These are phyloP conservation scores for Lethocerus indicus DNA, from an alignment of 1,140 invertebrate species.

Conservation along the genomic window DNA sequence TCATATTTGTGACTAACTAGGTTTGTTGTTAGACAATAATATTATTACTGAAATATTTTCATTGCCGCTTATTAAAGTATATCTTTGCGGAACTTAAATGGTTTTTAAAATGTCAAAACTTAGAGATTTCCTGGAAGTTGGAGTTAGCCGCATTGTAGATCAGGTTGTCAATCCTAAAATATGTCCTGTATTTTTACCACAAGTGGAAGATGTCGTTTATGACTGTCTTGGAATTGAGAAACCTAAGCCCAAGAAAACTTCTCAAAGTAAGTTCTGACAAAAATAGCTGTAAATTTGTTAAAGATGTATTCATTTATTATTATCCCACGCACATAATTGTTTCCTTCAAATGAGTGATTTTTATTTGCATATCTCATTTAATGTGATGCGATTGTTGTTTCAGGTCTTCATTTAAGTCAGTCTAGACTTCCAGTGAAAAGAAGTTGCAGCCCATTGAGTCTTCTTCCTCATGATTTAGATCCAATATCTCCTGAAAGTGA, in stretches of 20 bases:
- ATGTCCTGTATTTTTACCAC: constrained; percentile 61
- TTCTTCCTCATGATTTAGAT: constrained; percentile 55
- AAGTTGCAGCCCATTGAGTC: constrained; percentile 22
- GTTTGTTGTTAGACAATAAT: too few species aligned
- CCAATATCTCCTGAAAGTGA: constrained; percentile 61
- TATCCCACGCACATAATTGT: too few species aligned
- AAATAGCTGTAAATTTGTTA: too few species aligned
- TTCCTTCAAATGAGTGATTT: too few species aligned
- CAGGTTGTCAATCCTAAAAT: constrained; percentile 91
- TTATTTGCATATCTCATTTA: neutral
- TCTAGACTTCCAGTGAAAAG: neutral
- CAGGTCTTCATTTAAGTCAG: neutral
- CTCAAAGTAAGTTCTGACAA: too few species aligned
- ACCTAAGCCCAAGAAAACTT: too few species aligned
- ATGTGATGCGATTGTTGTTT: neutral
- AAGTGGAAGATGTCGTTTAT: constrained; percentile 81
- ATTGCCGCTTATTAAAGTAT: too few species aligned
- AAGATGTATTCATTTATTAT: too few species aligned
- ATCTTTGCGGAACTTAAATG: too few species aligned
- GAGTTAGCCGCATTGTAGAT: constrained; percentile 84
- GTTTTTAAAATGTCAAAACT: too few species aligned
- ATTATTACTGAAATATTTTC: too few species aligned
- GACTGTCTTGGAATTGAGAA: constrained; percentile 61
- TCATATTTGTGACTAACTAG: too few species aligned
- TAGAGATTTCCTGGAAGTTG: constrained; percentile 54